Evolutionary conservation across 2,888 invertebrate genomes (phyloP).

Genomic region (Polymixis flavicincta): DNA sequence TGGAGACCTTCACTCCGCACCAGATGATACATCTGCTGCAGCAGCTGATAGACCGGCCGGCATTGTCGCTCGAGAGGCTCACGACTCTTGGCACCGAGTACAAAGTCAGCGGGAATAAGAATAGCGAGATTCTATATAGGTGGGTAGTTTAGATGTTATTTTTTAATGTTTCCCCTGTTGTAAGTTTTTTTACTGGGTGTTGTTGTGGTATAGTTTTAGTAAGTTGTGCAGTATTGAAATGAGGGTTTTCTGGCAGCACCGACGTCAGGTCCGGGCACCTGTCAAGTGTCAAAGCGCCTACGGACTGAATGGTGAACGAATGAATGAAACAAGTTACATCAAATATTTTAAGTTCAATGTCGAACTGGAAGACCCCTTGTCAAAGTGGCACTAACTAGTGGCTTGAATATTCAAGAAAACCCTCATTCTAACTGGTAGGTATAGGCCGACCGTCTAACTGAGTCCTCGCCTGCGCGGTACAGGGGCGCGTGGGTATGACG

Average conservation of each 20-base stretch:
- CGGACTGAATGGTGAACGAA: no score
- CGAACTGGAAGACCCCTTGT: no score
- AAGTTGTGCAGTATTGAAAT: background rate
- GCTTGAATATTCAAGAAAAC: no score
- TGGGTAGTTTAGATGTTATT: constrained; percentile 34
- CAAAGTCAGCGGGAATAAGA: constrained; percentile 91
- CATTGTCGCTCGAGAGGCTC: constrained; percentile 90
- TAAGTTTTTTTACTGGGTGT: background rate
- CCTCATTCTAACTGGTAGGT: background rate
- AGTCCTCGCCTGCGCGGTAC: no score
- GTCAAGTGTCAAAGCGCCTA: no score
- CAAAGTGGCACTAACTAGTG: no score
- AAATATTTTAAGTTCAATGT: no score
- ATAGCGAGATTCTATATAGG: constrained; percentile 93
- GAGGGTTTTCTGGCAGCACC: no score
- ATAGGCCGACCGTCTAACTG: no score
- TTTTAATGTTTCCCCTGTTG: background rate
- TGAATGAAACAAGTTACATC: no score
- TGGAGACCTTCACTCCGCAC: constrained; percentile 90
- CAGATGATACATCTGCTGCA: constrained; percentile 93
- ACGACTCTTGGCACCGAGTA: constrained; percentile 87
- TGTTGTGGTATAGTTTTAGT: background rate
- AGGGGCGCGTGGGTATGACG: no score
- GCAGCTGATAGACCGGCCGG: constrained; percentile 90
- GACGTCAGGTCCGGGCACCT: no score